These are phyloP conservation scores for Silurus lanzhouensis DNA, from an alignment of 2,797 vertebrate genomes.

Conservation along the genomic window DNA sequence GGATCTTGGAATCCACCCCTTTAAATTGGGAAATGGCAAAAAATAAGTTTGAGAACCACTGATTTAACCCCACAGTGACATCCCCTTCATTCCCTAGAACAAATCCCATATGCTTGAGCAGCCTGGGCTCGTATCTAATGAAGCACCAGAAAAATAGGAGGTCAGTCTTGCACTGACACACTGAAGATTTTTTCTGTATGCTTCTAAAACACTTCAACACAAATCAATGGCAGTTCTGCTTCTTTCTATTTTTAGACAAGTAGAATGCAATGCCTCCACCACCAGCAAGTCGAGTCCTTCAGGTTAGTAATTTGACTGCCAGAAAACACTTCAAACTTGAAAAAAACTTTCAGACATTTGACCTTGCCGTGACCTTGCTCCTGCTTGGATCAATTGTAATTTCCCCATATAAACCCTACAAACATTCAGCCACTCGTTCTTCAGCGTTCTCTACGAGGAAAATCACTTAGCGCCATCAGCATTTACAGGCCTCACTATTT, in stretches of 20 bases:
- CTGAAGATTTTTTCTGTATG: not conserved
- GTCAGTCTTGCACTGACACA: not conserved
- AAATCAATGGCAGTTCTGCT: not conserved
- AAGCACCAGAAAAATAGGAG: conserved; percentile 11
- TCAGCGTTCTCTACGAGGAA: not conserved
- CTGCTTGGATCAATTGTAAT: not conserved
- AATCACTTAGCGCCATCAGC: not conserved
- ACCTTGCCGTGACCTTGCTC: not conserved
- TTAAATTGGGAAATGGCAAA: too few species aligned
- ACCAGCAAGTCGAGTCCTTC: not conserved
- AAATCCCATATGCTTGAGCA: conserved; percentile 25
- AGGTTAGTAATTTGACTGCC: too few species aligned
- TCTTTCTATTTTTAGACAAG: not conserved
- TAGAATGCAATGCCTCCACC: not conserved
- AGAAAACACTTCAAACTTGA: too few species aligned
- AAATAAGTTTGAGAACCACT: too few species aligned
- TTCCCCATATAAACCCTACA: not conserved
- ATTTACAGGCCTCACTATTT: not conserved
- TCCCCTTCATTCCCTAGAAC: conserved; percentile 19
- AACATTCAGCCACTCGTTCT: not conserved
- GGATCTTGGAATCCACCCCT: too few species aligned
- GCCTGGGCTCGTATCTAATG: conserved; percentile 26
- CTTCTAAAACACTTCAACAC: not conserved
- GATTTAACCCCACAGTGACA: too few species aligned
- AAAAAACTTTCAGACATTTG: too few species aligned